Evolutionary conservation across 2,113 vertebrate species (phyloP).

Genomic region (Lucifuga dentata): DNA sequence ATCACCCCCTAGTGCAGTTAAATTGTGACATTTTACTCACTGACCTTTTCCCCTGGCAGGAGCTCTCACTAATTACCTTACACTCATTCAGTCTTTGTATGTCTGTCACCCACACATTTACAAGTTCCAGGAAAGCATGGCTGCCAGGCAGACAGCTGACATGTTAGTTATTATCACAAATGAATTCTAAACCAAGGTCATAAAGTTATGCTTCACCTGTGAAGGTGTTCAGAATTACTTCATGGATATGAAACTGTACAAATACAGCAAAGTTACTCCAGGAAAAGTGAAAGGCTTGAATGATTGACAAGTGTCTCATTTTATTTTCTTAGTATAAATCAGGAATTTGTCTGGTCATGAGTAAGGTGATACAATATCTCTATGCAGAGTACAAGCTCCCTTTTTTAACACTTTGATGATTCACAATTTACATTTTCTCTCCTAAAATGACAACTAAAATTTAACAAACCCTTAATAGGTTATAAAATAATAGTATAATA

Average conservation of each 20-base stretch:
- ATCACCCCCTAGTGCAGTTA: slow-evolving; percentile 20
- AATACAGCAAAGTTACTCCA: not conserved
- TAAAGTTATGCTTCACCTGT: not conserved
- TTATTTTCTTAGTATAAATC: not conserved
- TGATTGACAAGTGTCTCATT: not conserved
- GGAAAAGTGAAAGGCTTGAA: not conserved
- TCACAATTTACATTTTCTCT: not conserved
- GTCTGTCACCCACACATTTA: slow-evolving; percentile 52
- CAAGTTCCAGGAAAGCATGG: slow-evolving; percentile 10
- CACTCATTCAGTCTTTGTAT: slow-evolving; percentile 61
- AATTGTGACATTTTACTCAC: slow-evolving; percentile 66
- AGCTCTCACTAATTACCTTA: slow-evolving; percentile 62
- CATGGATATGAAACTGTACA: not conserved
- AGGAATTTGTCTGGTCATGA: not conserved
- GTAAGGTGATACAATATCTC: too few species aligned
- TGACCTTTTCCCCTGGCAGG: slow-evolving; percentile 60
- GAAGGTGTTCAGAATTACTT: not conserved
- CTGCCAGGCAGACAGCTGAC: slow-evolving; percentile 39
- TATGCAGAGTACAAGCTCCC: not conserved
- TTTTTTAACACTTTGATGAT: not conserved
- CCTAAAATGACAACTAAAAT: not conserved
- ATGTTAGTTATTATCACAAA: slow-evolving; percentile 11
- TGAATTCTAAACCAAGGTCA: not conserved
- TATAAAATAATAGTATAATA: slow-evolving; percentile 18
- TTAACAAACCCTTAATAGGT: not conserved